Evolutionary conservation across 2,113 vertebrate genomes (phyloP), one percentile per base, ranked within the genome.

Genomic region (Gobio gobio): DNA sequence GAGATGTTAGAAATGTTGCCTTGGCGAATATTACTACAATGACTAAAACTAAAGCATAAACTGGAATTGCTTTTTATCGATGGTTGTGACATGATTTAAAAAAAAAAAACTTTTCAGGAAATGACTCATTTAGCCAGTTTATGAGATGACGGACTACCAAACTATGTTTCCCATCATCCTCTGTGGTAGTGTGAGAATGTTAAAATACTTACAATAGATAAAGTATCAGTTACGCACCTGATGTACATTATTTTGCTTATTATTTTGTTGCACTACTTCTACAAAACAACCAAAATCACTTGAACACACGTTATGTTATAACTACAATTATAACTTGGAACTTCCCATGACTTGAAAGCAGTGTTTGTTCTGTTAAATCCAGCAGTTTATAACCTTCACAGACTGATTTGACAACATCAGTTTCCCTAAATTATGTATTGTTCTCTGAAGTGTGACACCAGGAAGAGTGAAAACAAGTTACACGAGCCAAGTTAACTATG

Each of bases 391-490:
- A 14, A 14, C 22, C 6, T 26, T 47, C 29, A 40, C 76, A 63
- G 78, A 63, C 40, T 47, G 78, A 64, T 47, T 47, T 63, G 36
- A 47, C 26, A 18, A 24, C 58, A 18, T 78, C 58, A 16, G 13
- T n/a, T 45, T 79, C n/a, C 40, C 24, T 45, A 18, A 16, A 45
- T n/a, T 2, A 43, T 24, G 5, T 9, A 16, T 61, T 43, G 20
- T 78, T 78, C 12, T 78, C 76, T 43, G 40, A 63, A 47, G n/a
- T 20, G 24, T 64, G 58, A 47, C n/a, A 47, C 78, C 58, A 79
- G 36, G 3, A n/a, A 26, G 36, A 26, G 58, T 18, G 18, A 79
- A 10, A 20, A 5, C 51, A 2, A 3, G 33, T 82, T 13, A 12
- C 26, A 24, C 0, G 29, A 24, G 26, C 5, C 2, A 6, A 26